These are phyloP conservation scores for Drosophila jambulina DNA, from an alignment of 1,140 invertebrate species.

Conservation along the genomic window DNA sequence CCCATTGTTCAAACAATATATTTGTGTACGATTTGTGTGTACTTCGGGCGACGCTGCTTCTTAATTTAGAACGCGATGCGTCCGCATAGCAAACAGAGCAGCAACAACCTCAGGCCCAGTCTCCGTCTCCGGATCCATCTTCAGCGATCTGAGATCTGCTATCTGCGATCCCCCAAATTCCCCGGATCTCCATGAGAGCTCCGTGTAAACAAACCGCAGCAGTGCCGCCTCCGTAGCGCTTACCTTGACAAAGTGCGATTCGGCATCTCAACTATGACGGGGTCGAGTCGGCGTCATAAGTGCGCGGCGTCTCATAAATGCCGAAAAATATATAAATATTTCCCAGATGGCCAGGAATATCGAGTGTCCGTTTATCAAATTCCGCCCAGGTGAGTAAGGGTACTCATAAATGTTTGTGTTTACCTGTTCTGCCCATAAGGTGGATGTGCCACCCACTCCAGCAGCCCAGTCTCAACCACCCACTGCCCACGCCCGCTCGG, in stretches of 20 bases:
- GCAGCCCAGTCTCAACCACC: conserved; percentile 10
- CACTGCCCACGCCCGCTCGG: conserved; percentile 30
- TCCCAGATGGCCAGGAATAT: conserved; percentile 30
- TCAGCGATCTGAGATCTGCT: background rate
- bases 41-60: conserved; percentile 52
- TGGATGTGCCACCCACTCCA: conserved; percentile 24
- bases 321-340: conserved; percentile 1
- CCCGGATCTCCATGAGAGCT: conserved; percentile 9
- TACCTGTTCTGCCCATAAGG: conserved; percentile 36
- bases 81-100: conserved; percentile 62
- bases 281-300: conserved; percentile 50
- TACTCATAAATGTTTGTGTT: conserved; percentile 27
- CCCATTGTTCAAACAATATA: conserved; percentile 43
- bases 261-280: conserved; percentile 50
- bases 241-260: conserved; percentile 72
- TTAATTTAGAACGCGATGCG: conserved; percentile 76
- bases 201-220: conserved; percentile 72
- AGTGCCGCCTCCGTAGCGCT: conserved; percentile 16
- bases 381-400: conserved; percentile 30
- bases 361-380: conserved; percentile 28
- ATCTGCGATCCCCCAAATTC: background rate
- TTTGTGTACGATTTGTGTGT: conserved; percentile 56
- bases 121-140: conserved; percentile 11
- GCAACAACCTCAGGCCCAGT: conserved; percentile 27
- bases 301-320: conserved; percentile 31